Evolutionary conservation across 2,113 vertebrate genomes (phyloP).

Genomic region (Xiphophorus couchianus): DNA sequence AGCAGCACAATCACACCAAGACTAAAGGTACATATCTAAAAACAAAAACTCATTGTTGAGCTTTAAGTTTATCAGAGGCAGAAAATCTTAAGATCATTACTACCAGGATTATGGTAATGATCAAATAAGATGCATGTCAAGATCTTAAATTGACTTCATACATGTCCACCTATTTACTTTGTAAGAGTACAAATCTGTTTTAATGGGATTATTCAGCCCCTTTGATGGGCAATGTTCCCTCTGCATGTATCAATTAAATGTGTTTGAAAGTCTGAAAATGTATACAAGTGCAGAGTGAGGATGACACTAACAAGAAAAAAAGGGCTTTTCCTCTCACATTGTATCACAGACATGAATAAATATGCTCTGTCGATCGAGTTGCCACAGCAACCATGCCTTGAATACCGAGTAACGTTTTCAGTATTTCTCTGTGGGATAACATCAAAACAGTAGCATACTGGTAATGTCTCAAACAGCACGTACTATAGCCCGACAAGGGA

Average conservation of each 20-base stretch:
- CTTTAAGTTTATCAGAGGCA: not conserved
- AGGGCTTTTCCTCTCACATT: constrained; percentile 4
- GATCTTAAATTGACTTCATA: not conserved
- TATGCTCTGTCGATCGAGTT: constrained; percentile 46
- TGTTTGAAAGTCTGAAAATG: constrained; percentile 1
- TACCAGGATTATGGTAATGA: not conserved
- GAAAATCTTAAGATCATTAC: not conserved
- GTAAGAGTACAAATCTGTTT: not conserved
- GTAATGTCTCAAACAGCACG: constrained; percentile 10
- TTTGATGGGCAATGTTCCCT: not conserved
- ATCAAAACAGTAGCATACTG: constrained; percentile 44
- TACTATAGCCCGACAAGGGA: constrained; percentile 6
- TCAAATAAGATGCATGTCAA: not conserved
- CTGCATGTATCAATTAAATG: not conserved
- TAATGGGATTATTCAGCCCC: not conserved
- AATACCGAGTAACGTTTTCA: constrained; percentile 45
- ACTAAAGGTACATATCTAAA: too few species aligned
- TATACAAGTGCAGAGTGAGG: constrained; percentile 8
- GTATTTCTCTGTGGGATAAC: constrained; percentile 58
- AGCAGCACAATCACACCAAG: too few species aligned
- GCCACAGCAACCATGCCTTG: constrained; percentile 58
- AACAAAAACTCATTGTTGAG: not conserved
- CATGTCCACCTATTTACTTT: not conserved
- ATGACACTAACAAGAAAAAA: accelerated
- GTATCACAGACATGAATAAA: constrained; percentile 28